These are phyloP conservation scores for Cremastinae sp. DNA, from an alignment of 2,888 invertebrate species.

Conservation along the genomic window DNA sequence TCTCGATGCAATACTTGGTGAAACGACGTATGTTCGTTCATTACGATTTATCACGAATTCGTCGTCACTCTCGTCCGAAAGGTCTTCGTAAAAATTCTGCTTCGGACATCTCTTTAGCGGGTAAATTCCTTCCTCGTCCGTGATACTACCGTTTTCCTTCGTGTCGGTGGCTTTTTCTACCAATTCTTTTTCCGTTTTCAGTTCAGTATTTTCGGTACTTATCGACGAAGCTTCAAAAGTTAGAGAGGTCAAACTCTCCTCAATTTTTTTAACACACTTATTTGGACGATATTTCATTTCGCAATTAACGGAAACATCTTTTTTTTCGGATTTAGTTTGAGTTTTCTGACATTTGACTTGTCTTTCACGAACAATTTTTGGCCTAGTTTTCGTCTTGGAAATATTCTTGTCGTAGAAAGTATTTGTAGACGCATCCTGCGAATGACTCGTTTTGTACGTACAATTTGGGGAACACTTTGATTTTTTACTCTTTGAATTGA, in stretches of 20 bases:
- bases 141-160: neutral
- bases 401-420: neutral
- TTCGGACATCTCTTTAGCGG: neutral
- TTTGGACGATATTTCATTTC: conserved; percentile 1
- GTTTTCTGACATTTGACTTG: conserved; percentile 1
- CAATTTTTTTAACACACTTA: neutral
- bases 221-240: conserved; percentile 1
- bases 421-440: conserved; percentile 6
- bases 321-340: conserved; percentile 25
- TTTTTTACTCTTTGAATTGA: neutral
- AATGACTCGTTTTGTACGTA: neutral
- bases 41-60: conserved; percentile 7
- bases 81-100: neutral
- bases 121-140: neutral
- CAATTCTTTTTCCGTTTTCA: neutral
- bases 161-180: neutral
- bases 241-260: conserved; percentile 20
- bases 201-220: neutral
- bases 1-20: neutral
- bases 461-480: conserved; percentile 36
- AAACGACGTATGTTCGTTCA: conserved; percentile 42
- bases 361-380: neutral
- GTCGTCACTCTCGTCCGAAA: neutral
- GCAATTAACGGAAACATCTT: neutral
- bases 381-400: neutral